Conservation (phyloP, 2,888 invertebrate genomes). For the Stenchaetothrips biformis region DNA sequence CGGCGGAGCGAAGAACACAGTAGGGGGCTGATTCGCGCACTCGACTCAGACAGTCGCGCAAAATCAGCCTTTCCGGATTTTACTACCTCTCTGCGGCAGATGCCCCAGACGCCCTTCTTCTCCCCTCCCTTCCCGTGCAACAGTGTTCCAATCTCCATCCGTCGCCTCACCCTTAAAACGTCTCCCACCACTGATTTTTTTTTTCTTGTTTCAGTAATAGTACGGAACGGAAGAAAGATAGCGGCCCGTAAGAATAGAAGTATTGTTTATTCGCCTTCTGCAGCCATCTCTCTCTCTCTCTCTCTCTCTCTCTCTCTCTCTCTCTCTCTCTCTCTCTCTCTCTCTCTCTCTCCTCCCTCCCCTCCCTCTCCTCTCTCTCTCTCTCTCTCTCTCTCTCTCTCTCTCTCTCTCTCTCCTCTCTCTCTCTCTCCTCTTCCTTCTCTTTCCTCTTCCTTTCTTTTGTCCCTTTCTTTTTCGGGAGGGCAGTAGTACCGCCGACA, state of each 20-base stretch:
- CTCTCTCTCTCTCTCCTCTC: background rate
- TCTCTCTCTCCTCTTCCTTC: background rate
- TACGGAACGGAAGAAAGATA: background rate
- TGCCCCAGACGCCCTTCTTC: background rate
- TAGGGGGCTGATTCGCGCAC: background rate
- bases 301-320: background rate
- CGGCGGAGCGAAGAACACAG: background rate
- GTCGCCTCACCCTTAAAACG: slow-evolving; percentile 1
- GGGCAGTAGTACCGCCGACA: background rate
- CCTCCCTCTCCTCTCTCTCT: background rate
- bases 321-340: background rate
- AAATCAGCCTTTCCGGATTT: background rate
- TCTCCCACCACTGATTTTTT: background rate
- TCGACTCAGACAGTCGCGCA: background rate
- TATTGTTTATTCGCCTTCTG: slow-evolving; percentile 1
- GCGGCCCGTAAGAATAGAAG: background rate
- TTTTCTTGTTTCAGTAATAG: slow-evolving; percentile 11
- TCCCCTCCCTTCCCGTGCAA: background rate
- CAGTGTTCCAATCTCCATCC: slow-evolving; percentile 20
- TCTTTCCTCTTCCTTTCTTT: background rate
- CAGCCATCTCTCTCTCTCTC: background rate
- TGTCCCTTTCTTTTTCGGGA: background rate
- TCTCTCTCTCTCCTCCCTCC: too few species aligned
- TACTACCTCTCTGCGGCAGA: slow-evolving; percentile 1
- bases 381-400: slow-evolving; percentile 17